Percentiles rank a stretch among this genome's conserved stretches.
Evolutionary conservation across 2,113 vertebrate genomes (phyloP).

Genomic region (Pandion haliaetus): DNA sequence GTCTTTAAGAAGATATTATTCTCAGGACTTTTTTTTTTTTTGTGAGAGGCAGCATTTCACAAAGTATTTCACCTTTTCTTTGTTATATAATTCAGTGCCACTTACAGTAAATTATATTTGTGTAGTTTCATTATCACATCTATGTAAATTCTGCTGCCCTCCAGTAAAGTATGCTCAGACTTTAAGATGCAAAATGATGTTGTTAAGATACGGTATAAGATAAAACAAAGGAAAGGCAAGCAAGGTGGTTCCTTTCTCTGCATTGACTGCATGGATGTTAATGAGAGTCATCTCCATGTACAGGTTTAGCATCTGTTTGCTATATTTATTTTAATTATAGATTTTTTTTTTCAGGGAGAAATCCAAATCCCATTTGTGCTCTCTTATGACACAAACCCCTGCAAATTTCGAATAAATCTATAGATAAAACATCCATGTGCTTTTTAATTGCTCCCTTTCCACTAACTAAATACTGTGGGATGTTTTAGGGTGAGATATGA

Average conservation of each 20-base stretch:
- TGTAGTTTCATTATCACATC: neutral
- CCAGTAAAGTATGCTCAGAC: neutral
- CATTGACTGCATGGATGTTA: conserved; percentile 23
- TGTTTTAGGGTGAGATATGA: neutral
- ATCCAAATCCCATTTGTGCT: neutral
- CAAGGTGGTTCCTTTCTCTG: conserved; percentile 12
- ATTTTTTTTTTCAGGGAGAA: neutral
- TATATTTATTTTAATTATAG: conserved; percentile 40
- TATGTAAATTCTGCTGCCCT: neutral
- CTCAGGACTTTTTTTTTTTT: neutral
- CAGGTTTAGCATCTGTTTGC: conserved; percentile 28
- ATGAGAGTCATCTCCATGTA: neutral
- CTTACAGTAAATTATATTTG: conserved; percentile 23
- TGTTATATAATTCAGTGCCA: neutral
- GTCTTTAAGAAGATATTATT: conserved; percentile 1
- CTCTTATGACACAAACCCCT: neutral
- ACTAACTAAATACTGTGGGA: neutral
- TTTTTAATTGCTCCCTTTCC: conserved; percentile 25
- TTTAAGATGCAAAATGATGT: neutral
- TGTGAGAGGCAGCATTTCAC: neutral
- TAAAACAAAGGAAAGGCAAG: conserved; percentile 27
- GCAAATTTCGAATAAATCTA: conserved; percentile 29
- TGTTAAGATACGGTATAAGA: neutral
- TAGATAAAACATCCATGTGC: neutral
- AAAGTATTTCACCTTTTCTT: conserved; percentile 18